phyloP scores from a whole-genome alignment of 2,888 invertebrate genomes.

The Drosophila incognita region DNA sequence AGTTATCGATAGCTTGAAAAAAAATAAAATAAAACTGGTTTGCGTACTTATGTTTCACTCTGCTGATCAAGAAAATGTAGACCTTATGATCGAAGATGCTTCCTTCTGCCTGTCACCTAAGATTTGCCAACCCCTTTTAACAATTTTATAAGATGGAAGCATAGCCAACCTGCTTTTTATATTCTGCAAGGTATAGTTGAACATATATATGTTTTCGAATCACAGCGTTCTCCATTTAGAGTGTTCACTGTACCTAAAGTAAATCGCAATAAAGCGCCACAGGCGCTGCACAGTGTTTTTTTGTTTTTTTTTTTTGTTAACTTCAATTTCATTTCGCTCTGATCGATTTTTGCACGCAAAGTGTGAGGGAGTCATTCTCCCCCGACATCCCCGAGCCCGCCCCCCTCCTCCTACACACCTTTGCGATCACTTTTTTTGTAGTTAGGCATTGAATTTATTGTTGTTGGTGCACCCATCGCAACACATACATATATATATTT shows the following conservation, averaged over 20 bases:
- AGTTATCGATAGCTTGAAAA: background rate
- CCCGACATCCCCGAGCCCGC: background rate
- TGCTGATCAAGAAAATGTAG: background rate
- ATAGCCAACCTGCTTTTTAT: background rate
- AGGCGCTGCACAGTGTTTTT: conserved; percentile 45
- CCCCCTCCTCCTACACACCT: background rate
- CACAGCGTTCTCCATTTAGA: background rate
- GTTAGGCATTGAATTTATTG: conserved; percentile 77
- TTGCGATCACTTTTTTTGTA: conserved; percentile 45
- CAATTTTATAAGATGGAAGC: no score
- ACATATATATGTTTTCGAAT: background rate
- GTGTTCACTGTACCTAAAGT: conserved; percentile 23
- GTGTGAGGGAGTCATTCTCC: conserved; percentile 65
- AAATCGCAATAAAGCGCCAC: conserved; percentile 57
- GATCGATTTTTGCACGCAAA: conserved; percentile 83
- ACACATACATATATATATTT: conserved; percentile 52
- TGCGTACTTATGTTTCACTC: background rate
- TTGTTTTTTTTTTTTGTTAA: conserved; percentile 18
- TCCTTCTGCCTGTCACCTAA: background rate
- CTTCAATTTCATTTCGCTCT: conserved; percentile 79
- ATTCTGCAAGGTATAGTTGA: background rate
- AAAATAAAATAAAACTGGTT: background rate
- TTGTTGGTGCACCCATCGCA: conserved; percentile 51
- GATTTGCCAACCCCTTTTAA: background rate
- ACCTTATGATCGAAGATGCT: background rate